Evolutionary conservation across 2,888 invertebrate species (phyloP), one percentile per base, ranked within the genome.

Genomic region (Serrognathus titanus): DNA sequence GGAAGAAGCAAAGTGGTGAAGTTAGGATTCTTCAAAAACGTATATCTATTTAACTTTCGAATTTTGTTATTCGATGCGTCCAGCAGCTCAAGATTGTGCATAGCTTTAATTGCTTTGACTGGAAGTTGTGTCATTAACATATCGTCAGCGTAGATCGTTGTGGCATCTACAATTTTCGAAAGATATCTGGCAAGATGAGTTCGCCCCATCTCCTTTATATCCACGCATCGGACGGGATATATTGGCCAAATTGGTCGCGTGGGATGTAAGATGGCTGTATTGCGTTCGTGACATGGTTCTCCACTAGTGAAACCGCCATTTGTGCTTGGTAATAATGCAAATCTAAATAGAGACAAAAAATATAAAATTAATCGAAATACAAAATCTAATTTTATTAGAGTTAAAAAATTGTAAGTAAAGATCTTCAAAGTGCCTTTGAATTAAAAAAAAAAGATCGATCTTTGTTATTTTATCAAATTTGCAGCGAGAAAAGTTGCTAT

Each of bases 41-140:
- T 51, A 40, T 59, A 53, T 43, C 55, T 61, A 11, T 54, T 41
- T 8, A 75, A n/a, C 51, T 59, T 64, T 48, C 60, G 63, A 11
- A 76, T 66, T n/a, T 53, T 51, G 56, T 76, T 76, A n/a, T 68
- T 67, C 12, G 71, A 68, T 24, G 75, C 62, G 59, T 76, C 75
- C n/a, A 75, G 61, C 39, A 71, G 53, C 54, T 69, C 63, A 41
- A 75, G 53, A n/a, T 66, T 63, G 0, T 73, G 71, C 46, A 75
- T 63, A 3, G 48, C 24, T 9, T 49, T 51, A 35, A 67, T 56
- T 9, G 62, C 45, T 11, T 61, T 62, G 20, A 53, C 50, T 9
- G 66, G 64, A 11, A 70, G 49, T 5, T 20, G 62, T 16, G 53
- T 64, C 37, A 75, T 58, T 37, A 66, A 62, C 69, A 74, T 72